Evolutionary conservation across 2,888 invertebrate species (phyloP).

Genomic region (Lasioglossum marginatum): DNA sequence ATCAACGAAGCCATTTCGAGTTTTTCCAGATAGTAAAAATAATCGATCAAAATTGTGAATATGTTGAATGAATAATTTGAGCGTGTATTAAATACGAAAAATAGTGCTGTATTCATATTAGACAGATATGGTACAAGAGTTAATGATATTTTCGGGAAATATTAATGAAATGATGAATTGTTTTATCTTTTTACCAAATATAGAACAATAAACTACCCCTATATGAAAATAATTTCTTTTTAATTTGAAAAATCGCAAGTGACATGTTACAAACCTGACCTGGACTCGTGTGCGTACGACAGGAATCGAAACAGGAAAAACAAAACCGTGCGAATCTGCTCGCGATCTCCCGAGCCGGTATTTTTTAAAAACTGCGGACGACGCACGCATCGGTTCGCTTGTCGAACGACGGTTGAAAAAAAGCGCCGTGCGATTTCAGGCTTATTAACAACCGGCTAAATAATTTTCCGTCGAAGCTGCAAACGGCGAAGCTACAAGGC

Average conservation of each 20-base stretch:
- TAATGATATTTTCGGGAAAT: too few relatives aligned
- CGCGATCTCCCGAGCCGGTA: background rate
- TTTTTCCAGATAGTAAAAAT: too few relatives aligned
- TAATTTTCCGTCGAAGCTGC: constrained; percentile 5
- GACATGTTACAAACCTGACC: background rate
- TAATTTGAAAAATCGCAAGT: background rate
- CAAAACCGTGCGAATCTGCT: background rate
- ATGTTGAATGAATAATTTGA: too few relatives aligned
- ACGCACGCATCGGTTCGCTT: background rate
- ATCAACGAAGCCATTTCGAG: too few relatives aligned
- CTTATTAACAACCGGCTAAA: background rate
- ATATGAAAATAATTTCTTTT: background rate
- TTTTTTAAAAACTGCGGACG: background rate
- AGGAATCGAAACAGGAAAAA: background rate
- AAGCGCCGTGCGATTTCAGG: background rate
- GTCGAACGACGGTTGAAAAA: background rate
- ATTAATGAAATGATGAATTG: too few relatives aligned
- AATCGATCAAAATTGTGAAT: too few relatives aligned
- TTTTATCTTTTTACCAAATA: too few relatives aligned
- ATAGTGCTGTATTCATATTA: too few relatives aligned
- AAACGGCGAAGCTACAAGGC: background rate
- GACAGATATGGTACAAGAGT: too few relatives aligned
- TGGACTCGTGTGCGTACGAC: background rate
- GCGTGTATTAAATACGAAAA: too few relatives aligned
- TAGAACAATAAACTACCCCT: too few relatives aligned